phyloP scores from a whole-genome alignment of 1,140 invertebrate genomes.

The Octopus bimaculoides region DNA sequence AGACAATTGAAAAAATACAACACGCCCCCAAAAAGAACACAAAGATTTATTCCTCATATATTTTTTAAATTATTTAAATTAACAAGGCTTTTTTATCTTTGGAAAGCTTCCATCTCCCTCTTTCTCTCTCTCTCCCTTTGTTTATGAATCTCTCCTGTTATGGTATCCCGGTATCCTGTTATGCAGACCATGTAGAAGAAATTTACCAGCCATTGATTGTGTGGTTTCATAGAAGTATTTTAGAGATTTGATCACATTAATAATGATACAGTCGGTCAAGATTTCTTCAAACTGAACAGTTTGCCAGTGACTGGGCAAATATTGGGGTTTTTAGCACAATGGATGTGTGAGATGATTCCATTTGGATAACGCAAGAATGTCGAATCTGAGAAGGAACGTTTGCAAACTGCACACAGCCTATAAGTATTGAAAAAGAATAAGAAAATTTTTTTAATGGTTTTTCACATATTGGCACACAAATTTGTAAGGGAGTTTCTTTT shows the following conservation, averaged over 20 bases:
- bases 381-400: conserved; percentile 54
- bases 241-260: neutral
- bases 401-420: conserved; percentile 60
- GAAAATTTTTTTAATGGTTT: conserved; percentile 7
- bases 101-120: too few relatives aligned
- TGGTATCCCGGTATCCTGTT: neutral
- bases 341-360: conserved; percentile 57
- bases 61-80: too few relatives aligned
- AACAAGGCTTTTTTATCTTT: too few relatives aligned
- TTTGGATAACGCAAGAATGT: conserved; percentile 60
- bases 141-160: neutral
- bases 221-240: conserved; percentile 9
- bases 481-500: neutral
- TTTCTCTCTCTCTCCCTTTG: too few relatives aligned
- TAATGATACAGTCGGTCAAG: conserved; percentile 24
- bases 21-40: too few relatives aligned
- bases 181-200: neutral
- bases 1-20: too few relatives aligned
- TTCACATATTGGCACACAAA: neutral
- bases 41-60: too few relatives aligned
- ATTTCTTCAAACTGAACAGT: conserved; percentile 46
- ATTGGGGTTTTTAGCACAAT: conserved; percentile 58
- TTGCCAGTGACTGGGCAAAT: conserved; percentile 54
- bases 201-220: conserved; percentile 15
- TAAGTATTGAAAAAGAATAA: conserved; percentile 30